A percentile compares a stretch with the other conserved stretches of the same genome.
Conservation (phyloP, 1,140 invertebrate genomes). For the Cyclargus thomasi region DNA sequence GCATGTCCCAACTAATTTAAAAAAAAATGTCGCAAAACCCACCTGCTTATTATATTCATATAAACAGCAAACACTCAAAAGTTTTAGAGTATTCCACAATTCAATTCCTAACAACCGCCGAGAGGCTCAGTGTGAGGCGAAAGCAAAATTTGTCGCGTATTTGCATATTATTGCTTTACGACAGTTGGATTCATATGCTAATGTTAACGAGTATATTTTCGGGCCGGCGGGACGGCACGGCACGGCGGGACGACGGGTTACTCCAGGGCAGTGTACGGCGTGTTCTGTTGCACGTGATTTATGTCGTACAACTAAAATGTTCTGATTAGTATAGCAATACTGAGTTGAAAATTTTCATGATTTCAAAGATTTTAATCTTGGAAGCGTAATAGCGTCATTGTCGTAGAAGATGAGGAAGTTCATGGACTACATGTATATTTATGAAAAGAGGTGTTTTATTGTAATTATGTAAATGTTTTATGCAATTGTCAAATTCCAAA, state of each 20-base stretch:
- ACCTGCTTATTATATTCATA: background rate
- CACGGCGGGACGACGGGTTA: conserved; percentile 30
- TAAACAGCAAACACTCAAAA: background rate
- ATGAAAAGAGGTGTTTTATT: too few species aligned
- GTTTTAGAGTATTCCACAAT: background rate
- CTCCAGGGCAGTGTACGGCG: conserved; percentile 31
- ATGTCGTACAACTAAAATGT: conserved; percentile 11
- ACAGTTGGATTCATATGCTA: conserved; percentile 54
- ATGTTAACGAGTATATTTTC: conserved; percentile 41
- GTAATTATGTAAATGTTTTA: too few species aligned
- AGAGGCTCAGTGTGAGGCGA: background rate
- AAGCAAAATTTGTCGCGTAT: conserved; percentile 29
- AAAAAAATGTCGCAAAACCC: too few species aligned
- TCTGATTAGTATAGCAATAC: too few species aligned
- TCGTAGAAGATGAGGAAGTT: too few species aligned
- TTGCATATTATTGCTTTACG: conserved; percentile 59
- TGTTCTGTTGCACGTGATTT: conserved; percentile 30
- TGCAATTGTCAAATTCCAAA: too few species aligned
- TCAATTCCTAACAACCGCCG: background rate
- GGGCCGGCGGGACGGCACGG: conserved; percentile 33
- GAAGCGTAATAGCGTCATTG: too few species aligned
- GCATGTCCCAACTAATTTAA: too few species aligned
- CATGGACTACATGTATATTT: too few species aligned
- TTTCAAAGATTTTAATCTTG: too few species aligned
- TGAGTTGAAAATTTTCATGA: too few species aligned